Evolutionary conservation across 2,888 invertebrate species (phyloP).

Genomic region (Ceraclea dissimilis): DNA sequence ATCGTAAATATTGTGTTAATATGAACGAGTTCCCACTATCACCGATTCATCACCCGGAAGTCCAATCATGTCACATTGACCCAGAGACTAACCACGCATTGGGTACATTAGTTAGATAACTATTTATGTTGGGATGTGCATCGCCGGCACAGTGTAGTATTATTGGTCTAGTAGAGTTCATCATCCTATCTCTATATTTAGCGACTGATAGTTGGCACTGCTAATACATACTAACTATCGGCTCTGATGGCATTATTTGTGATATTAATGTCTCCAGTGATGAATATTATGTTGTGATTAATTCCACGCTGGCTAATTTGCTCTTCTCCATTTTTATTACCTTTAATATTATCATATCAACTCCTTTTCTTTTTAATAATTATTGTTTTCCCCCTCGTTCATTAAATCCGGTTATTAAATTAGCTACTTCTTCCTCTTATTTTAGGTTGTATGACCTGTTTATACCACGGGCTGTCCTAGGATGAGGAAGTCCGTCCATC

Average conservation of each 20-base stretch:
- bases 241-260: not conserved
- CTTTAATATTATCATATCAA: too few species aligned
- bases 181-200: slow-evolving; percentile 1
- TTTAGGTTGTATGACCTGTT: too few species aligned
- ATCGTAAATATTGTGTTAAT: too few species aligned
- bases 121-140: not conserved
- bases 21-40: too few species aligned
- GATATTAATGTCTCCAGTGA: not conserved
- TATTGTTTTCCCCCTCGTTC: too few species aligned
- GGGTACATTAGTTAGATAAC: not conserved
- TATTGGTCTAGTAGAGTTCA: not conserved
- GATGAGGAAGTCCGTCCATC: too few species aligned
- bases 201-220: not conserved
- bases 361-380: too few species aligned
- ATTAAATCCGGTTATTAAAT: too few species aligned
- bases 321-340: too few species aligned
- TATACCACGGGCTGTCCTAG: too few species aligned
- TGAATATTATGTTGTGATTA: not conserved
- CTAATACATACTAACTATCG: not conserved
- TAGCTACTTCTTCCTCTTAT: too few species aligned
- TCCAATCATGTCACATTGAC: not conserved
- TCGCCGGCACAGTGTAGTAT: not conserved
- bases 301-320: not conserved
- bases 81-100: not conserved
- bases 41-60: not conserved